phyloP scores from a whole-genome alignment of 2,797 vertebrate species.

The Pangasius sanitwongsei region DNA sequence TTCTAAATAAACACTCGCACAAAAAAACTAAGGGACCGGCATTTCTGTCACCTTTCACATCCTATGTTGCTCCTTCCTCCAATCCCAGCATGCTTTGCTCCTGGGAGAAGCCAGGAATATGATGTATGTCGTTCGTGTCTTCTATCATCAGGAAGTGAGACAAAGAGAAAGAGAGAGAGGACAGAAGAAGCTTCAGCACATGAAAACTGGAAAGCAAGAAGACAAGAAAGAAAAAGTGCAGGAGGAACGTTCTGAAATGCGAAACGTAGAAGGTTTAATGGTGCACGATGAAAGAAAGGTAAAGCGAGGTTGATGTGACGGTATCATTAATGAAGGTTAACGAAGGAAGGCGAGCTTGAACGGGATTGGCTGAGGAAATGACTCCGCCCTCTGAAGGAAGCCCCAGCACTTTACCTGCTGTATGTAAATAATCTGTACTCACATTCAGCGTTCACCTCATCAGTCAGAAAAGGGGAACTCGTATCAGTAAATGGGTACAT shows the following conservation, averaged over 20 bases:
- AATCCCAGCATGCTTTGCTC: conserved; percentile 66
- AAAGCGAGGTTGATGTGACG: conserved; percentile 31
- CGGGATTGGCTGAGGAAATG: conserved; percentile 63
- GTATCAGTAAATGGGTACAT: conserved; percentile 15
- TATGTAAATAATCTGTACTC: conserved; percentile 53
- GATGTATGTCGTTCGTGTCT: conserved; percentile 37
- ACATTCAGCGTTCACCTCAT: conserved; percentile 36
- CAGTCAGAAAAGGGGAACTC: conserved; percentile 51
- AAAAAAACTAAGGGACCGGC: conserved; percentile 47
- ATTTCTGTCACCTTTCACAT: conserved; percentile 35
- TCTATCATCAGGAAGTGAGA: not conserved
- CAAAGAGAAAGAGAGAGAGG: not conserved
- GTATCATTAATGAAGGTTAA: not conserved
- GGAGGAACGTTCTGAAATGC: conserved; percentile 11
- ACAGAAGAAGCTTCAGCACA: conserved; percentile 41
- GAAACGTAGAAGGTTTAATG: not conserved
- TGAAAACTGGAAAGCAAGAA: not conserved
- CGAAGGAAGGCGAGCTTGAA: conserved; percentile 56
- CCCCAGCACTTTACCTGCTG: conserved; percentile 80
- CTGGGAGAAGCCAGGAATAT: conserved; percentile 52
- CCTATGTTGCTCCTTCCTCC: conserved; percentile 50
- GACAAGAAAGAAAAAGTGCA: conserved; percentile 43
- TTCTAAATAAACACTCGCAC: conserved; percentile 21
- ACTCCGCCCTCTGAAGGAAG: conserved; percentile 63
- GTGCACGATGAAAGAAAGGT: not conserved